Percentiles rank a stretch among this genome's conserved stretches.
Evolutionary conservation across 2,797 vertebrate genomes (phyloP).

Genomic region (Notolabrus celidotus): DNA sequence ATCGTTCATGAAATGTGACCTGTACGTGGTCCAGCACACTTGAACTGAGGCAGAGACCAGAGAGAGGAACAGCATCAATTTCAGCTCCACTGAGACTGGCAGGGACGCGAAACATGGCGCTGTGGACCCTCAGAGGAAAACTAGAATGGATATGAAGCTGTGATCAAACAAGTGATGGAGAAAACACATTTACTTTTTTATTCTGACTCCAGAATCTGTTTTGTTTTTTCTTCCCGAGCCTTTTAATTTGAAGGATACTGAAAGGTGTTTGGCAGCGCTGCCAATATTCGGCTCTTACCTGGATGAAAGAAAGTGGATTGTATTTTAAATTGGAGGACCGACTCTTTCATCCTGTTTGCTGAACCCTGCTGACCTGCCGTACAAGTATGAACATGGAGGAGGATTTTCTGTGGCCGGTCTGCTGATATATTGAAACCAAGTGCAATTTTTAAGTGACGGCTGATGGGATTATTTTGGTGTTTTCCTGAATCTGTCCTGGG

Average conservation of each 20-base stretch:
- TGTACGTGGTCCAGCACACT: conserved; percentile 45
- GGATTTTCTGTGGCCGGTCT: conserved; percentile 5
- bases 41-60: conserved; percentile 48
- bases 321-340: conserved; percentile 25
- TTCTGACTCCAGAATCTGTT: neutral
- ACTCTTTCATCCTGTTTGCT: conserved; percentile 16
- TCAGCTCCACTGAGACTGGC: conserved; percentile 34
- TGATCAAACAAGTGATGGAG: conserved; percentile 12
- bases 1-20: conserved; percentile 75
- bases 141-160: neutral
- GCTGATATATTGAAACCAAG: conserved; percentile 11
- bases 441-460: neutral
- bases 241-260: neutral
- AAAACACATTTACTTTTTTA: neutral
- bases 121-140: conserved; percentile 15
- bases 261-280: neutral
- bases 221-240: neutral
- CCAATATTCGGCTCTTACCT: neutral
- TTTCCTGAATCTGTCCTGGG: conserved; percentile 16
- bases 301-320: conserved; percentile 11
- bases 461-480: conserved; percentile 7
- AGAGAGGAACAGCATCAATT: conserved; percentile 53
- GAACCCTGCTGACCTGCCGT: conserved; percentile 7
- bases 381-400: neutral
- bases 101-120: conserved; percentile 36